Conservation (phyloP, 2,113 vertebrate species). For the Neolamprologus cancellatus region DNA sequence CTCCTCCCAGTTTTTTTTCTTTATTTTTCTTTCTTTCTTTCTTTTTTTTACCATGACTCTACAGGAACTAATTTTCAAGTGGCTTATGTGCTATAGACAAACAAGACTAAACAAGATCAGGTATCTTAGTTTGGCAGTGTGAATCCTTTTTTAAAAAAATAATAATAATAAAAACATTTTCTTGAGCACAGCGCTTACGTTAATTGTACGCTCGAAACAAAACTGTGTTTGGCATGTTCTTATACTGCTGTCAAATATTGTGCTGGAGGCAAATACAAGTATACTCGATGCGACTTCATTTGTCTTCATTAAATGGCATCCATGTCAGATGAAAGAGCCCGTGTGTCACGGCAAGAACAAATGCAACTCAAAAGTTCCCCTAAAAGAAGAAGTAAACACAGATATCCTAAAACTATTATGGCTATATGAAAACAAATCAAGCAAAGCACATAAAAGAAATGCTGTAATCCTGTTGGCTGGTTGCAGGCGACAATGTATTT, state of each 20-base stretch:
- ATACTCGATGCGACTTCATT: slow-evolving; percentile 36
- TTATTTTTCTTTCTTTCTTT: neutral
- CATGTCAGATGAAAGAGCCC: slow-evolving; percentile 48
- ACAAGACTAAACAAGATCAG: neutral
- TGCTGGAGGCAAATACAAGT: slow-evolving; percentile 55
- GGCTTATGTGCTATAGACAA: neutral
- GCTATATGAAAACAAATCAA: slow-evolving; percentile 23
- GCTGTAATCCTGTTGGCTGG: slow-evolving; percentile 10
- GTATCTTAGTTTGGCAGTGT: neutral
- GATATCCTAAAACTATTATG: slow-evolving; percentile 11
- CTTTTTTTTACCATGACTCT: neutral
- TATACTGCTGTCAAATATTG: slow-evolving; percentile 50
- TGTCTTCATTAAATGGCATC: slow-evolving; percentile 57
- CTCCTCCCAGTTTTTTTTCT: neutral
- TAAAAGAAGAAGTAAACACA: slow-evolving; percentile 41
- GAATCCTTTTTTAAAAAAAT: neutral
- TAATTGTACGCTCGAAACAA: slow-evolving; percentile 46
- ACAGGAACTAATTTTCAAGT: slow-evolving; percentile 15
- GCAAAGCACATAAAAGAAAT: slow-evolving; percentile 25
- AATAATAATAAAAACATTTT: neutral
- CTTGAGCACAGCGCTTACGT: neutral
- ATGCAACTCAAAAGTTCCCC: slow-evolving; percentile 21
- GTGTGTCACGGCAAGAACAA: slow-evolving; percentile 27
- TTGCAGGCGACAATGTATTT: slow-evolving; percentile 29
- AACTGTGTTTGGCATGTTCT: slow-evolving; percentile 29